Base-by-base conservation (phyloP, 2,797 vertebrate genomes). In the Anguilla obscura region DNA sequence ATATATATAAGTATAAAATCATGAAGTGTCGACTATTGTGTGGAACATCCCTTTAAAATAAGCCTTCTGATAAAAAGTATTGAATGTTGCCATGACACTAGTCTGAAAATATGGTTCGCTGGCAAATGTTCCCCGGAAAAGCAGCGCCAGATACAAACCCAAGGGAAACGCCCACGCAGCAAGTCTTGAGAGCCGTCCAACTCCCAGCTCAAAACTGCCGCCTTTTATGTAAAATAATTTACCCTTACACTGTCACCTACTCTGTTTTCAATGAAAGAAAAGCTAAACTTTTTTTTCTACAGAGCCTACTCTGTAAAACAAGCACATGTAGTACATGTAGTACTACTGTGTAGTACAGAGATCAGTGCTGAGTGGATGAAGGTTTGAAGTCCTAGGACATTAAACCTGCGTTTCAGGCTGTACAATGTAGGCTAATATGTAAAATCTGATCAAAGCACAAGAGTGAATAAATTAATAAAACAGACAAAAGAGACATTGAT, bases 21-120 rank as follows among this genome's bases (percentile, higher is more conserved):
- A 66, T 66, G 63, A 66, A 66, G n/a, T 66, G 63, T 66, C 5
- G 21, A 66, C 63, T 24, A 66, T 24, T 66, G 24, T 7, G 63
- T 9, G 63, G 63, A 66, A n/a, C n/a, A 66, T 66, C 83, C 36
- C 58, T 80, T 80, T 84, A 83, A 87, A 87, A 84, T 36, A 30
- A 1, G 10, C 7, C 24, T 79, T 7, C n/a, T 10, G 50, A 88
- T 58, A 80, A 54, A 18, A 40, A 85, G 18, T 12, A 60, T 52
- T 48, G 40, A 24, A 82, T 10, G 40, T 24, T 69, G 74, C 85
- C 45, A 83, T 45, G 74, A 80, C 40, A 52, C 36, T 27, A n/a
- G 40, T 21, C 74, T 54, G 74, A 30, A 10, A 76, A 30, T 45
- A 86, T 52, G 76, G 79, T 48, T 85, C 0, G 36, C 2, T 63